phyloP scores from a whole-genome alignment of 2,888 invertebrate species.

The Beris morrisii region DNA sequence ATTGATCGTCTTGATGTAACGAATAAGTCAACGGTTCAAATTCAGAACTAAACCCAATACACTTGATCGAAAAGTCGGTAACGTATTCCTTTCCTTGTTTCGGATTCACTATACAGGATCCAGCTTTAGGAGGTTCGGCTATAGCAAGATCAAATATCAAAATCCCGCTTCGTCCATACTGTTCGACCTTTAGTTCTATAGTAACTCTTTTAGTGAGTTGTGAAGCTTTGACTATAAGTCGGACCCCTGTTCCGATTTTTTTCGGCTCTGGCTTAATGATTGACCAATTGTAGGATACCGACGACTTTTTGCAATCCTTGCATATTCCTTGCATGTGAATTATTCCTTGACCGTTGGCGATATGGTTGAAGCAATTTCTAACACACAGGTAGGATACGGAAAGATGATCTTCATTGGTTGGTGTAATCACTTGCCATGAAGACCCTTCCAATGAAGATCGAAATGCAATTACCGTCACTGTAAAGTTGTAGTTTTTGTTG shows the following conservation, averaged over 20 bases:
- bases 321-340: slow-evolving; percentile 32
- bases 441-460: background rate
- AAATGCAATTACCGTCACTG: slow-evolving; percentile 10
- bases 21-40: slow-evolving; percentile 23
- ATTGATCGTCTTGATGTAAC: slow-evolving; percentile 12
- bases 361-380: slow-evolving; percentile 29
- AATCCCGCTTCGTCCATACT: background rate
- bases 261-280: background rate
- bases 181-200: slow-evolving; percentile 3
- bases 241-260: background rate
- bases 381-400: slow-evolving; percentile 28
- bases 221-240: slow-evolving; percentile 18
- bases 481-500: slow-evolving; percentile 24
- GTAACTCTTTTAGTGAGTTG: slow-evolving; percentile 8
- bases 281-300: slow-evolving; percentile 14
- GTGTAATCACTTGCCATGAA: slow-evolving; percentile 29
- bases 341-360: slow-evolving; percentile 10
- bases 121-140: slow-evolving; percentile 10
- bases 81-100: slow-evolving; percentile 25
- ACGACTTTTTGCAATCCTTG: background rate
- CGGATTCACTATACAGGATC: slow-evolving; percentile 28
- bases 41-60: slow-evolving; percentile 15
- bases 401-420: slow-evolving; percentile 7
- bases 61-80: slow-evolving; percentile 30
- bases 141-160: slow-evolving; percentile 2